These are phyloP conservation scores for Isurus oxyrinchus DNA, from an alignment of 2,113 vertebrate species.

Conservation along the genomic window DNA sequence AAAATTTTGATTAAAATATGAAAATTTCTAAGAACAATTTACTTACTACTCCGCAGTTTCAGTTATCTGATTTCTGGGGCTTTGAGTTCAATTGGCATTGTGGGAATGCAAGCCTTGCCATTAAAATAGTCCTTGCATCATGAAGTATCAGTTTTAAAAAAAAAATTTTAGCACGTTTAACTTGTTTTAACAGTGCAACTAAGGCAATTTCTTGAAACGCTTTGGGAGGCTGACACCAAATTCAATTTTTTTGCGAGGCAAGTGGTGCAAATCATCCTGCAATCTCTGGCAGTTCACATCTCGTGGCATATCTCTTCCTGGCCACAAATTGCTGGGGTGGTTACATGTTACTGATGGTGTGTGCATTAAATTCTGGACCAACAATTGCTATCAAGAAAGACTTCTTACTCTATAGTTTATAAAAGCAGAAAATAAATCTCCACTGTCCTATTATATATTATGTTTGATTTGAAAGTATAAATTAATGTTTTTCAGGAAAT, in stretches of 20 bases:
- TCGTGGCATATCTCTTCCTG: background rate
- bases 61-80: background rate
- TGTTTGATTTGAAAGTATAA: constrained; percentile 4
- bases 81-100: background rate
- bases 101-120: no score
- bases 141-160: background rate
- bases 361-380: background rate
- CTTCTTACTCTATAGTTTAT: background rate
- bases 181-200: background rate
- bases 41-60: background rate
- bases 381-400: background rate
- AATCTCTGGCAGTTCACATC: background rate
- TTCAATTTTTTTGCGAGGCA: background rate
- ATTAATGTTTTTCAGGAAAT: constrained; percentile 9
- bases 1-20: no score
- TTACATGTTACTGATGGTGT: no score
- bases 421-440: constrained; percentile 29
- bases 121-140: background rate
- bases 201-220: background rate
- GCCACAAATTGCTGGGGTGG: background rate
- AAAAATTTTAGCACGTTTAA: background rate
- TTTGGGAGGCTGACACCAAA: no score
- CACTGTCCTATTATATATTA: background rate
- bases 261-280: background rate
- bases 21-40: background rate